Conservation (phyloP, 2,113 vertebrate species). For the Mustela lutreola region DNA sequence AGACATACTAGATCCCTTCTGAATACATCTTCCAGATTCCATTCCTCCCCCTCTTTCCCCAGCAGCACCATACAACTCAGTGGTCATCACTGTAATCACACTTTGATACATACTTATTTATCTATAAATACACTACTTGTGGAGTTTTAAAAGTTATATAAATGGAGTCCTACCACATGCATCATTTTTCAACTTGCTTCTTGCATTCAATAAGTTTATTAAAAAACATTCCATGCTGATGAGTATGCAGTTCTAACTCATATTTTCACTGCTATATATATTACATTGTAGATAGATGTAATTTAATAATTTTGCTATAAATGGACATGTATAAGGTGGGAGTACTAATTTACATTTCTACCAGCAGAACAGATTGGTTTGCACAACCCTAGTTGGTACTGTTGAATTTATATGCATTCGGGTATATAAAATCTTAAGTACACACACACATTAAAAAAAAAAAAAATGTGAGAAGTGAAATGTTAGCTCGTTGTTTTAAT, state of each 20-base stretch:
- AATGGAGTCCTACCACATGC: background rate
- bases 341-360: background rate
- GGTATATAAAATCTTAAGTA: background rate
- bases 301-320: background rate
- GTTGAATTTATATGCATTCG: background rate
- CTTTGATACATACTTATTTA: background rate
- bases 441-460: background rate
- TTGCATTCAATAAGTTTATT: background rate
- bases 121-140: background rate
- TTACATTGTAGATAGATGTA: background rate
- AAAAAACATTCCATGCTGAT: background rate
- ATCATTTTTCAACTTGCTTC: background rate
- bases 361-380: background rate
- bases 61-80: background rate
- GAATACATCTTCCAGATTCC: background rate
- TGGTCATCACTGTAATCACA: background rate
- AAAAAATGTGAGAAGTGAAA: background rate
- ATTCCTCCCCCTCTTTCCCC: background rate
- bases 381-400: background rate
- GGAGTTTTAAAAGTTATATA: constrained; percentile 3
- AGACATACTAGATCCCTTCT: background rate
- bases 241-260: background rate
- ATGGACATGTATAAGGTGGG: background rate
- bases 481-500: background rate
- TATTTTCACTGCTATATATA: background rate